A percentile compares a stretch with the other conserved stretches of the same genome.
Evolutionary conservation across 2,113 vertebrate genomes (phyloP).

Genomic region (Neodon shergylaensis): DNA sequence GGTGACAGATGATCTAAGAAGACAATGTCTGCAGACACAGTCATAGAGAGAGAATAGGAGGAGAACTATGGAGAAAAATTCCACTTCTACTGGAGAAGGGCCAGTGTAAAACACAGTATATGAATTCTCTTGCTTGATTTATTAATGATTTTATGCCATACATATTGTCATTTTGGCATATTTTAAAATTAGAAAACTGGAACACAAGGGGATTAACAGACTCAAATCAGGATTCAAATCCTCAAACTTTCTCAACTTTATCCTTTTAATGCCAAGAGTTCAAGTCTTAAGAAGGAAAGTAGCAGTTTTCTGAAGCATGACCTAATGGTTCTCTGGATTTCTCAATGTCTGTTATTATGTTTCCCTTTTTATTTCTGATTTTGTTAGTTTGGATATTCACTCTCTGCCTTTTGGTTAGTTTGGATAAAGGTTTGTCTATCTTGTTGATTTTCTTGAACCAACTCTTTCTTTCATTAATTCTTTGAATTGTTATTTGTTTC

Average conservation of each 20-base stretch:
- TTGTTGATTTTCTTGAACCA: too few species aligned
- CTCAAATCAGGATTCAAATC: background rate
- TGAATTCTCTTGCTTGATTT: background rate
- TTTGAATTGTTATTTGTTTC: too few species aligned
- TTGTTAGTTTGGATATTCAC: too few species aligned
- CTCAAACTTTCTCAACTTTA: background rate
- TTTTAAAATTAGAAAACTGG: background rate
- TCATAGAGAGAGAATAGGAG: background rate
- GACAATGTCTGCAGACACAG: background rate
- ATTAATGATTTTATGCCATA: background rate
- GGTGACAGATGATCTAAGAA: background rate
- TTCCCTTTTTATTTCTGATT: too few species aligned
- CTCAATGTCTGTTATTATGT: too few species aligned
- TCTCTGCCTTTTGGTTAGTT: too few species aligned
- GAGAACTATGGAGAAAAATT: background rate
- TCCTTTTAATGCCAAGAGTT: slow-evolving; percentile 21
- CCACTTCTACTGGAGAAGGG: background rate
- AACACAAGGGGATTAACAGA: background rate
- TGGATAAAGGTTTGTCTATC: too few species aligned
- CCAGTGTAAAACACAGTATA: background rate
- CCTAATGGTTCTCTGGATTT: too few species aligned
- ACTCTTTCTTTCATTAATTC: too few species aligned
- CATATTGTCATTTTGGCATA: background rate
- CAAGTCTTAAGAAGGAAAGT: background rate
- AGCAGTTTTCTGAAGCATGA: too few species aligned